phyloP scores from a whole-genome alignment of 2,797 vertebrate genomes.

The Sebastes nivosus region DNA sequence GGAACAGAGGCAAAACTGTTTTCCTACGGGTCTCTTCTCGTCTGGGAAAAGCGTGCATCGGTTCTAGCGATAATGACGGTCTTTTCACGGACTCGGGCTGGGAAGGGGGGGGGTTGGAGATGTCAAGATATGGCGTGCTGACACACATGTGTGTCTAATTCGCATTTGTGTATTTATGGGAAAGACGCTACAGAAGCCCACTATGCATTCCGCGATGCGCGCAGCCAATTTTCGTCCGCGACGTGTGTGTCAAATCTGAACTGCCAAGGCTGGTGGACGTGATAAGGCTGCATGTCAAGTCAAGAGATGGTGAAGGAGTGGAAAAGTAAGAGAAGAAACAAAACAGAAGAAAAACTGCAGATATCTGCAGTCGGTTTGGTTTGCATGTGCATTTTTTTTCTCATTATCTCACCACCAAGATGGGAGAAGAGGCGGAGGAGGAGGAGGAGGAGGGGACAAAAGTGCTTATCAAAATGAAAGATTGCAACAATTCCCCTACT shows the following conservation, averaged over 20 bases:
- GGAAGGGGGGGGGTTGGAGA: background rate
- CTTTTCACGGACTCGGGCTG: constrained; percentile 57
- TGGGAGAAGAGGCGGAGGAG: constrained; percentile 11
- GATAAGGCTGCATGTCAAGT: constrained; percentile 56
- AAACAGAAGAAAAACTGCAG: constrained; percentile 45
- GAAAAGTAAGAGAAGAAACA: constrained; percentile 17
- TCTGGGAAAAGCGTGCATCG: constrained; percentile 57
- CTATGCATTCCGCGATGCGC: constrained; percentile 38
- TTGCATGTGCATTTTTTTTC: constrained; percentile 20
- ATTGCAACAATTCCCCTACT: constrained; percentile 73
- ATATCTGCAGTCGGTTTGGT: constrained; percentile 49
- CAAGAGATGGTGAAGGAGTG: constrained; percentile 16
- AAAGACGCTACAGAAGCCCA: constrained; percentile 39
- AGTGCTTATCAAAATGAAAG: constrained; percentile 78
- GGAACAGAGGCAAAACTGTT: constrained; percentile 81
- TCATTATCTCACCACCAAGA: constrained; percentile 50
- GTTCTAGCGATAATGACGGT: constrained; percentile 55
- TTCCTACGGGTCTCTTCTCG: constrained; percentile 55
- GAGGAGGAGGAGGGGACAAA: constrained; percentile 34
- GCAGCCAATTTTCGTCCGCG: constrained; percentile 54
- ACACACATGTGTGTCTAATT: constrained; percentile 73
- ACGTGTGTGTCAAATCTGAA: constrained; percentile 63
- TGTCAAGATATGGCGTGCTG: constrained; percentile 54
- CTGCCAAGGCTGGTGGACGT: constrained; percentile 14
- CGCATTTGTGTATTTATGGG: constrained; percentile 70